Base-by-base conservation (phyloP, 2,113 vertebrate species). In the Heterocephalus glaber region DNA sequence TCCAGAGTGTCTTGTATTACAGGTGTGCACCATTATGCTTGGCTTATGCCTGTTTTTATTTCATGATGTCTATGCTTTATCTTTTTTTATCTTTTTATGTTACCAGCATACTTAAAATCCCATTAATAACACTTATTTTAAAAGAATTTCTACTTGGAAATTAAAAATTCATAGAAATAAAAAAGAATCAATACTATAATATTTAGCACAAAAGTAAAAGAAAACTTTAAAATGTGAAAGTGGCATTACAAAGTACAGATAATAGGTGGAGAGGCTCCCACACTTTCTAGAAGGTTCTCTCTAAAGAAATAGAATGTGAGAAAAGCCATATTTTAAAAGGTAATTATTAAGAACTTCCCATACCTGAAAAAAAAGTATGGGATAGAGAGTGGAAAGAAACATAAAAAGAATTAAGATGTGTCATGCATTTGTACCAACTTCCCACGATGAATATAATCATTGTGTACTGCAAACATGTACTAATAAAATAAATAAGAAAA, bases 181-280 rank as follows among this genome's bases (percentile, higher is more conserved):
- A 94, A 81, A 86, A 30, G 26, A 94, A 84, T 56, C 30, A 90
- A 33, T 66, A 47, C 17, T 66, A 30, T 61, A 79, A 81, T 63
- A 17, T 74, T 28, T 76, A 68, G 61, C 35, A 49, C 26, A 87
- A 68, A 54, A 35, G n/a, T 86, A 58, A 91, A 91, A 94, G 5
- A 89, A 89, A 28, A 1, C 83, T 47, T 95, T 76, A 74, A 76
- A 94, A 81, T 76, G 84, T 52, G 24, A 92, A 94, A 74, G n/a
- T 88, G 2, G 12, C 85, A 16, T 80, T 85, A 7, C 94, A 81
- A 95, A 68, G 22, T 86, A 61, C 5, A 89, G 38, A 85, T 19
- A 80, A 74, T 65, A 72, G 28, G 63, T 74, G 12, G 10, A 77
- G 10, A 89, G 11, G 13, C 14, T 65, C 49, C 81, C 89, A 41